Base-by-base conservation (phyloP, 2,888 invertebrate species). In the Strigamia maritima region DNA sequence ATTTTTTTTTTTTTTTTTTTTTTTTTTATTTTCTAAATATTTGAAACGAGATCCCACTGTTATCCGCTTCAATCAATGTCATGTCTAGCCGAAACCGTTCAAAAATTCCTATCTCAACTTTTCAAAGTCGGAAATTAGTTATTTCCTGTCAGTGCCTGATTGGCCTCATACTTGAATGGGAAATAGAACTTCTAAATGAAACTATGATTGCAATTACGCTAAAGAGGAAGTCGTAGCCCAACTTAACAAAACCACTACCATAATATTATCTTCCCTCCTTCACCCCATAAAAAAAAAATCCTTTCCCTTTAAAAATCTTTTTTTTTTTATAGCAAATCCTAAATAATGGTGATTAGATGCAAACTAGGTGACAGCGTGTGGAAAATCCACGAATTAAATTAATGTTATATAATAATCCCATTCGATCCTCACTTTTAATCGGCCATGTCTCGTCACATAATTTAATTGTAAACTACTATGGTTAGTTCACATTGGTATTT, bases 171-270 rank as follows among this genome's bases (percentile, higher is more conserved):
- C 49, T 49, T 49, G 49, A 49, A 49, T 49, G 49, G 49, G 49
- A 49, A 49, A 14, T 49, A 49, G 49, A 49, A 49, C 49, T n/a
- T 49, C n/a, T n/a, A 49, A 49, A 49, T 49, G 49, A 49, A 49
- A 49, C 49, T 49, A 49, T n/a, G 49, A 49, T 49, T 49, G n/a
- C 49, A 49, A 49, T 49, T 49, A 49, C 49, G 49, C 49, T 49
- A 49, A 49, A 49, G 49, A 49, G 49, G 49, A 49, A 49, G 49
- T 49, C 49, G n/a, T 49, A 14, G 49, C 10, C 16, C 49, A n/a
- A 49, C 49, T 49, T 49, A 49, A 49, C 49, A 14, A 49, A 49
- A 49, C 49, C 49, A 49, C 49, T n/a, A n/a, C 49, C 49, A 49
- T 49, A 49, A 14, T n/a, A 49, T 49, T n/a, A n/a, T n/a, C 49